Conservation (phyloP, 2,888 invertebrate species). For the Rhagonycha lutea region DNA sequence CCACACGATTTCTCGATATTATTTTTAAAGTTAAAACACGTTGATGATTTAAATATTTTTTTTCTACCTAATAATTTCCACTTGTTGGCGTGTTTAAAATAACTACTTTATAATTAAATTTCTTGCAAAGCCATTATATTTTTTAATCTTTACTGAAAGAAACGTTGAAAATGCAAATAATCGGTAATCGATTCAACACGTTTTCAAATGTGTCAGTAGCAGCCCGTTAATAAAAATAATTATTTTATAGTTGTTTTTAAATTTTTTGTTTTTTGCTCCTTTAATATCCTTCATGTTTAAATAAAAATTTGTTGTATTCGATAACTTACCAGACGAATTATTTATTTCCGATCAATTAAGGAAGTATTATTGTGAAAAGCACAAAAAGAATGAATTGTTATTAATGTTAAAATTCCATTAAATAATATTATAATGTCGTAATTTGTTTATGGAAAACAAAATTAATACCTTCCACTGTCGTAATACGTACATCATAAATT, state of each 20-base stretch:
- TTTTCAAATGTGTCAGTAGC: constrained; percentile 7
- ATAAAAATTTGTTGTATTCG: neutral
- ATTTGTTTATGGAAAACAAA: neutral
- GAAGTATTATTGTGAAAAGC: neutral
- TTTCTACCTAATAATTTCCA: neutral
- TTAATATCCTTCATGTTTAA: neutral
- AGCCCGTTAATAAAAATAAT: neutral
- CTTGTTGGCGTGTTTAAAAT: too few species aligned
- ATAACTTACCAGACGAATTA: neutral
- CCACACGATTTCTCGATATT: neutral
- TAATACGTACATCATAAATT: neutral
- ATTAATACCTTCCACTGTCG: neutral
- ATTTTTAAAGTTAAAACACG: neutral
- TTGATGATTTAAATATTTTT: neutral
- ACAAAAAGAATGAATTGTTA: neutral
- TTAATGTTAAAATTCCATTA: neutral
- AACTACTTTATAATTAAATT: neutral
- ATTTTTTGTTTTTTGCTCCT: neutral
- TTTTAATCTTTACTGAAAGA: neutral
- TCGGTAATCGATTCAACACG: constrained; percentile 4
- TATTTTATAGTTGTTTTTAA: neutral
- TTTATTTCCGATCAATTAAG: neutral
- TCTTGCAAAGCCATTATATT: neutral
- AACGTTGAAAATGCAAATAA: constrained; percentile 8
- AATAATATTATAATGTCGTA: neutral